phyloP scores from a whole-genome alignment of 2,113 vertebrate species.

The Melanostigma gelatinosum region DNA sequence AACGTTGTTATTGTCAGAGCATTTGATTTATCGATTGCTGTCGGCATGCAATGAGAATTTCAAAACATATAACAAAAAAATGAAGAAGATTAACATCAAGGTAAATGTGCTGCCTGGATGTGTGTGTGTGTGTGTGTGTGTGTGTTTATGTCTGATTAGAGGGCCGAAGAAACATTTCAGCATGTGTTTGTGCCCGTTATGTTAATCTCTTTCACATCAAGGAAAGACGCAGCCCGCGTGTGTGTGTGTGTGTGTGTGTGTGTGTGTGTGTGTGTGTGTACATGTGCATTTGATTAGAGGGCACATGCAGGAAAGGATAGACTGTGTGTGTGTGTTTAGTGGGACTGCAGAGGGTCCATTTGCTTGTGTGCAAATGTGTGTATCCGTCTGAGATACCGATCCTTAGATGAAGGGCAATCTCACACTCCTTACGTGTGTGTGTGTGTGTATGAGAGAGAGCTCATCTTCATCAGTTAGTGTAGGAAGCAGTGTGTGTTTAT shows the following conservation, averaged over 20 bases:
- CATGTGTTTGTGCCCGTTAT: conserved; percentile 26
- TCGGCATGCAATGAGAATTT: neutral
- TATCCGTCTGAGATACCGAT: conserved; percentile 16
- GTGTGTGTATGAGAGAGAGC: neutral
- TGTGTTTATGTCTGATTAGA: conserved; percentile 43
- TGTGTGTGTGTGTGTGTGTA: conserved; percentile 4
- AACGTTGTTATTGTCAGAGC: neutral
- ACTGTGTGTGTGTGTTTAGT: neutral
- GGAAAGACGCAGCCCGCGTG: conserved; percentile 20
- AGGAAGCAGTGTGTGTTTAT: conserved; percentile 51
- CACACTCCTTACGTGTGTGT: neutral
- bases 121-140: neutral
- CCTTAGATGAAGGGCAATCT: conserved; percentile 51
- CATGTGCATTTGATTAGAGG: conserved; percentile 50
- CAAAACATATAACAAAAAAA: neutral
- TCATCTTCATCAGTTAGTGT: conserved; percentile 38
- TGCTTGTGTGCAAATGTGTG: conserved; percentile 34
- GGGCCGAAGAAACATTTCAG: conserved; percentile 11
- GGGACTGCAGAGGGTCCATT: conserved; percentile 23
- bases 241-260: conserved; percentile 9
- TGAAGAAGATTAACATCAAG: conserved; percentile 4
- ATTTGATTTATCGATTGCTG: neutral
- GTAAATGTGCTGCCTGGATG: neutral
- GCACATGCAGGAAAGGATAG: conserved; percentile 35
- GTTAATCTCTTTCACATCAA: conserved; percentile 41